Percentiles rank a stretch among this genome's conserved stretches.
These are phyloP conservation scores for Cynopterus sphinx DNA, from an alignment of 2,797 vertebrate genomes.

Conservation along the genomic window DNA sequence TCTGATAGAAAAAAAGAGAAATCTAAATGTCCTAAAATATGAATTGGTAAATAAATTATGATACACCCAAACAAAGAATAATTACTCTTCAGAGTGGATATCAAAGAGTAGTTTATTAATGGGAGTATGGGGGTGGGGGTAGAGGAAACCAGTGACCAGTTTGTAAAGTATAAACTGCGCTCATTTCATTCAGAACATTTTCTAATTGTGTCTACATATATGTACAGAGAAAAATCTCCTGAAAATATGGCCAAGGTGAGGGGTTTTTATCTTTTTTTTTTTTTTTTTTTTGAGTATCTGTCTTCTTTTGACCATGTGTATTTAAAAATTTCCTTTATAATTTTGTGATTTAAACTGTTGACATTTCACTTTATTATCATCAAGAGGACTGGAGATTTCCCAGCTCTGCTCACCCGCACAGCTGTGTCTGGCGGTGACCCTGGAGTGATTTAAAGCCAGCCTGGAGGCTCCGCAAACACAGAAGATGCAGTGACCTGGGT, in stretches of 20 bases:
- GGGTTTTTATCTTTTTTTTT: slow-evolving; percentile 13
- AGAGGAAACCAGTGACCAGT: neutral
- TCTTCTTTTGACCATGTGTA: neutral
- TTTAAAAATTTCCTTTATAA: slow-evolving; percentile 30
- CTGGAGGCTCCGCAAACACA: neutral
- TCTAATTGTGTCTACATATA: neutral
- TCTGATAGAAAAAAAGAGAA: slow-evolving; percentile 68
- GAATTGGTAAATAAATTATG: neutral
- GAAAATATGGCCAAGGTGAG: neutral
- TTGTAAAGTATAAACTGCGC: neutral
- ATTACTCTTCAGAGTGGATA: neutral
- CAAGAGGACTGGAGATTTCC: neutral
- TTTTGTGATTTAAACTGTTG: neutral
- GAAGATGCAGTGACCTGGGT: neutral
- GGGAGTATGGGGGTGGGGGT: neutral
- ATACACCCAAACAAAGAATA: neutral
- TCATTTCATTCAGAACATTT: neutral
- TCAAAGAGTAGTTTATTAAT: neutral
- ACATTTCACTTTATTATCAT: neutral
- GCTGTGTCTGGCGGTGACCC: neutral
- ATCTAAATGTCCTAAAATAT: neutral
- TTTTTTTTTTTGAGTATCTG: slow-evolving; percentile 46
- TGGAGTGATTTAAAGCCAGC: neutral
- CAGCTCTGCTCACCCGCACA: neutral
- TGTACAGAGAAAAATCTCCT: neutral